Percentiles rank a stretch among this genome's conserved stretches.
Conservation (phyloP, 2,113 vertebrate species). For the Nycticorax nycticorax region DNA sequence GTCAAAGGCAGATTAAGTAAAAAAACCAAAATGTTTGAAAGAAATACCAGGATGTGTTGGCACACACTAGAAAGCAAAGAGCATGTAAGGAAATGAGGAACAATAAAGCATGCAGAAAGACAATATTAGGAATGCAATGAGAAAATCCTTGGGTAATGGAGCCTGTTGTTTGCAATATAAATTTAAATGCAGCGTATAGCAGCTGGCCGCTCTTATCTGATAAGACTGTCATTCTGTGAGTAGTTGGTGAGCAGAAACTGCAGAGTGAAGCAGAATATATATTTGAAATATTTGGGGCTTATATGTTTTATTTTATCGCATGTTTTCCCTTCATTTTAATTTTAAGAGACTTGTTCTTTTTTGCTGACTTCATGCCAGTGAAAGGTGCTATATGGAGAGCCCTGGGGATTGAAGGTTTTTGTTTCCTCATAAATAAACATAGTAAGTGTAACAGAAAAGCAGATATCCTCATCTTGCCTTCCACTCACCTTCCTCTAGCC, state of each 20-base stretch:
- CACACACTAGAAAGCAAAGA: neutral
- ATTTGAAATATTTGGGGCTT: slow-evolving; percentile 53
- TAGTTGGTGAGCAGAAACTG: slow-evolving; percentile 54
- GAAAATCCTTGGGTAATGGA: slow-evolving; percentile 75
- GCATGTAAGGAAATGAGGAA: neutral
- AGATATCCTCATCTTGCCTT: neutral
- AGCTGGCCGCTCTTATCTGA: slow-evolving; percentile 60
- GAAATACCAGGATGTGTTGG: neutral
- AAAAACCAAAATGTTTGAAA: neutral
- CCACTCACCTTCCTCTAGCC: neutral
- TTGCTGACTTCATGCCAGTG: neutral
- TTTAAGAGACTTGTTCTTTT: slow-evolving; percentile 17
- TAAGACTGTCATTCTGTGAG: slow-evolving; percentile 52
- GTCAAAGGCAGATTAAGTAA: neutral
- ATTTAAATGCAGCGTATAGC: slow-evolving; percentile 71
- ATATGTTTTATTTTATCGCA: slow-evolving; percentile 40
- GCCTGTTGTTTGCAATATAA: slow-evolving; percentile 77
- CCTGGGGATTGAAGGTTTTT: neutral
- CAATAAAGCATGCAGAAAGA: slow-evolving; percentile 24
- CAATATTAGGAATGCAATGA: slow-evolving; percentile 62
- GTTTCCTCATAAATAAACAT: slow-evolving; percentile 31
- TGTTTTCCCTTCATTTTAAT: slow-evolving; percentile 50
- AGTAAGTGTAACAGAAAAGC: neutral
- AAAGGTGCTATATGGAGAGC: neutral
- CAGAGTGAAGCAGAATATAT: slow-evolving; percentile 66